phyloP scores from a whole-genome alignment of 2,113 vertebrate species.

The rat (Rattus norvegicus) region GRCr8 NC_086032.1:27311501-27312000 shows the following conservation, averaged over 20 bases:
- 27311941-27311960: conserved; percentile 69
- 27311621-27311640: neutral
- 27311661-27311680: neutral
- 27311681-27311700: neutral
- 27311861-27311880: conserved; percentile 1
- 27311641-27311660: neutral
- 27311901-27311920: conserved; percentile 32
- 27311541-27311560: neutral
- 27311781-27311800: too few relatives aligned
- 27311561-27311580: neutral
- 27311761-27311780: neutral
- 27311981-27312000: conserved; percentile 75
- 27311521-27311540: neutral
- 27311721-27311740: neutral
- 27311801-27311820: neutral
- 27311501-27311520: neutral
- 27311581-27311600: neutral
- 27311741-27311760: neutral
- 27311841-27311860: neutral
- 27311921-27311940: conserved; percentile 40
- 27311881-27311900: conserved; percentile 13
- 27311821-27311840: neutral
- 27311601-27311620: neutral
- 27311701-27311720: neutral
- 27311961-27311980: conserved; percentile 65